These are phyloP conservation scores for Sisor rabdophorus DNA, from an alignment of 2,113 vertebrate species.

Conservation along the genomic window DNA sequence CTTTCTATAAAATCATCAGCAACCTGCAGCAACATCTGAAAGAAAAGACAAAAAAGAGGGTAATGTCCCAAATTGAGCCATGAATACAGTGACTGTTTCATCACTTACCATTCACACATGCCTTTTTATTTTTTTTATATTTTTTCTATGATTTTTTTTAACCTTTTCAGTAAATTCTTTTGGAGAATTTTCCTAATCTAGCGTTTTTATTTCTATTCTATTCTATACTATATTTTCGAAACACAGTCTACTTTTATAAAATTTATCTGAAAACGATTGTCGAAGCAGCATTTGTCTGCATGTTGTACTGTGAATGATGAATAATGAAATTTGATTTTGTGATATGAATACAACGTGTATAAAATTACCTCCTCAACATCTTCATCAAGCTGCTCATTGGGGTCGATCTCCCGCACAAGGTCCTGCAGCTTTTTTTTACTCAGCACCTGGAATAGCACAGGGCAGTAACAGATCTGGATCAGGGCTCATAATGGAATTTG, in stretches of 20 bases:
- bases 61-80: background rate
- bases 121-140: too few relatives aligned
- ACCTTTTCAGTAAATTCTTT: too few relatives aligned
- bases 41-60: constrained; percentile 10
- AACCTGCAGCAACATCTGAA: constrained; percentile 94
- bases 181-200: too few relatives aligned
- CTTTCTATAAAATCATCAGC: constrained; percentile 98
- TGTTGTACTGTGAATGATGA: too few relatives aligned
- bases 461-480: background rate
- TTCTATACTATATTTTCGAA: too few relatives aligned
- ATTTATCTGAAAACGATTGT: too few relatives aligned
- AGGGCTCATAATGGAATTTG: background rate
- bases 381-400: constrained; percentile 97
- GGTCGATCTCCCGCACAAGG: constrained; percentile 95
- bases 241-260: too few relatives aligned
- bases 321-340: too few relatives aligned
- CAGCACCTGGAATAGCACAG: constrained; percentile 74
- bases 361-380: constrained; percentile 89
- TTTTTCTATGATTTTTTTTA: too few relatives aligned
- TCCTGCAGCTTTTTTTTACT: constrained; percentile 98
- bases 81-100: background rate
- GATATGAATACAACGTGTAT: too few relatives aligned
- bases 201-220: too few relatives aligned
- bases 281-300: too few relatives aligned
- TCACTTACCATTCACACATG: background rate